Percentiles rank a stretch among this genome's conserved stretches.
Evolutionary conservation across 2,113 vertebrate genomes (phyloP).

Genomic region (Corythaeola cristata): DNA sequence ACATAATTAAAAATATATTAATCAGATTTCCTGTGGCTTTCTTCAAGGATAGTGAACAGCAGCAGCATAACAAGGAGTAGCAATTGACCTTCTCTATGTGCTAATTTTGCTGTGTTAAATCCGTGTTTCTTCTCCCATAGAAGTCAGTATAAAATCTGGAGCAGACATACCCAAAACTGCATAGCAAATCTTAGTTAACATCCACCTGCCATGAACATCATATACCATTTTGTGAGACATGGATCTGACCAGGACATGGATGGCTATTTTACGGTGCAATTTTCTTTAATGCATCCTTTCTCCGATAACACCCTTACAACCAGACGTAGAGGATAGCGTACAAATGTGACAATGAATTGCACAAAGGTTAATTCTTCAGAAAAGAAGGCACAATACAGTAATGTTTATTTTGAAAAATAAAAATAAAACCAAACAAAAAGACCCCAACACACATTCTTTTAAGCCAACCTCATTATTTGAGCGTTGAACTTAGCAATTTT

Average conservation of each 20-base stretch:
- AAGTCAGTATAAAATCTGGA: constrained; percentile 2
- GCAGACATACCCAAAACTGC: background rate
- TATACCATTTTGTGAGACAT: constrained; percentile 56
- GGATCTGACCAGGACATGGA: constrained; percentile 41
- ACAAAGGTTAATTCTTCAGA: background rate
- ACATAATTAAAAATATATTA: constrained; percentile 51
- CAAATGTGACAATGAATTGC: background rate
- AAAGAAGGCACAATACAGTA: background rate
- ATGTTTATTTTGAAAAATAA: background rate
- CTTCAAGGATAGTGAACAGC: background rate
- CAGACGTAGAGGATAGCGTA: background rate
- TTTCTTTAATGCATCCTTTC: constrained; percentile 44
- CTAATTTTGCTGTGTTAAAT: background rate
- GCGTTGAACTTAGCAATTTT: background rate
- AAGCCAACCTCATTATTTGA: background rate
- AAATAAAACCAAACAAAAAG: background rate
- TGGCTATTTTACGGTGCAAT: constrained; percentile 55
- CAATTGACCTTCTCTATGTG: background rate
- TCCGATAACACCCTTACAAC: background rate
- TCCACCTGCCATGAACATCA: constrained; percentile 44
- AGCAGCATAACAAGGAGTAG: background rate
- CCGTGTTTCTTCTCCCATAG: background rate
- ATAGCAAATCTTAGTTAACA: constrained; percentile 53
- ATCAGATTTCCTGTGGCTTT: constrained; percentile 26
- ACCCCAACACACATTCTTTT: background rate